Conservation (phyloP, 2,797 vertebrate species). For the Intellagama lesueurii region DNA sequence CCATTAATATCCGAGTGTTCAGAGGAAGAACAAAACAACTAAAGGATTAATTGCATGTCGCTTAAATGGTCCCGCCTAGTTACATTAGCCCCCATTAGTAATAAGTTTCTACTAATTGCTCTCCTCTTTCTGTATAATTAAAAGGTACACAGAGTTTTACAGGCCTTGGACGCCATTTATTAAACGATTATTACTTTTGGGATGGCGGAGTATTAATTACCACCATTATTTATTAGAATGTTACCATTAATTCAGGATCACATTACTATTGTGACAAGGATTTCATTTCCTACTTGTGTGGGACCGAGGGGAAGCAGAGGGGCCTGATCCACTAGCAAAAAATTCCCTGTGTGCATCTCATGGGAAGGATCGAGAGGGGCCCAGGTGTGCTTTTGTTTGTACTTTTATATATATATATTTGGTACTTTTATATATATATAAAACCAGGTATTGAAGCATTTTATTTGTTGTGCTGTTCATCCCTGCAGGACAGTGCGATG, state of each 20-base stretch:
- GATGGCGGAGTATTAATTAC: constrained; percentile 13
- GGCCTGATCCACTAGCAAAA: neutral
- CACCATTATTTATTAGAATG: constrained; percentile 33
- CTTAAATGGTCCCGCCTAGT: constrained; percentile 16
- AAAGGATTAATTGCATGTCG: constrained; percentile 17
- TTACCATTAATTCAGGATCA: constrained; percentile 16
- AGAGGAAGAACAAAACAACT: neutral
- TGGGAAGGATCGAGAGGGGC: neutral
- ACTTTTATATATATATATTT: too few relatives aligned
- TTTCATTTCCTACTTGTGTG: neutral
- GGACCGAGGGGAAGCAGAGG: neutral
- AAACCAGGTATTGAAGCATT: too few relatives aligned
- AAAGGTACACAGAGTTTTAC: constrained; percentile 26
- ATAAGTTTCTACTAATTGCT: constrained; percentile 41
- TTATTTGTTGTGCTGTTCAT: too few relatives aligned
- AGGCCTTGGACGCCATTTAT: constrained; percentile 22
- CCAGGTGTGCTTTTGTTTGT: too few relatives aligned
- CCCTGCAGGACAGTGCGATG: too few relatives aligned
- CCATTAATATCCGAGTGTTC: neutral
- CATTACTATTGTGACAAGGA: neutral
- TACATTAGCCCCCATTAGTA: constrained; percentile 27
- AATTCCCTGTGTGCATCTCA: too few relatives aligned
- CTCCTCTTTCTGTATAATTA: constrained; percentile 36
- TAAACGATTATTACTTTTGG: constrained; percentile 41
- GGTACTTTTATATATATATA: too few relatives aligned